phyloP scores from a whole-genome alignment of 1,140 invertebrate species.

The Apis cerana region DNA sequence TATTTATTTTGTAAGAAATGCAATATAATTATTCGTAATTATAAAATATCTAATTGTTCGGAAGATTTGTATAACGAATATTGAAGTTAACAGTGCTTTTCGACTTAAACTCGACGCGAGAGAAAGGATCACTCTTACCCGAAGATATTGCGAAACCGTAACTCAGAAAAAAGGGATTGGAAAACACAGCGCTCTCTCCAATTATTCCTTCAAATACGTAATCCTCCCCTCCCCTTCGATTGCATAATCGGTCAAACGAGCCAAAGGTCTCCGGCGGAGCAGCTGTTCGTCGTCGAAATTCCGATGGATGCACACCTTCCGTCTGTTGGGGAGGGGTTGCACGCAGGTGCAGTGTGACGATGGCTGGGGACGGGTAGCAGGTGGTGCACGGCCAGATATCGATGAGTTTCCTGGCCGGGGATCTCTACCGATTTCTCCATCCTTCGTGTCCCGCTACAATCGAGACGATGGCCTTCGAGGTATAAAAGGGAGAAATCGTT shows the following conservation, averaged over 20 bases:
- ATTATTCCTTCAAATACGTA: no score
- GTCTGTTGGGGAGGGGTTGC: constrained; percentile 35
- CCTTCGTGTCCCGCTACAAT: background rate
- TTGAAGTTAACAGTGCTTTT: no score
- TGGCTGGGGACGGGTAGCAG: constrained; percentile 44
- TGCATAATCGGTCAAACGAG: constrained; percentile 59
- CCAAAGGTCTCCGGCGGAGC: constrained; percentile 45
- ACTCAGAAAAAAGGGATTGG: no score
- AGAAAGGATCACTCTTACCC: no score
- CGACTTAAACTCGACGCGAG: no score
- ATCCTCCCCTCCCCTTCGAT: constrained; percentile 18
- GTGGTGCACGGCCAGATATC: constrained; percentile 56
- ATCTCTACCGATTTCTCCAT: constrained; percentile 32
- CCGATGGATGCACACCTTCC: constrained; percentile 44
- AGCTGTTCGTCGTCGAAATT: constrained; percentile 63
- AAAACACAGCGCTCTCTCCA: no score
- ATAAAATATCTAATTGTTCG: no score
- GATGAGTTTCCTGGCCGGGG: background rate
- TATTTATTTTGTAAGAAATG: no score
- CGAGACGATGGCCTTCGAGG: background rate
- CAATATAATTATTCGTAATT: no score
- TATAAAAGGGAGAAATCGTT: background rate
- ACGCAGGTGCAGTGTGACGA: constrained; percentile 67
- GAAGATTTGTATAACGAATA: no score
- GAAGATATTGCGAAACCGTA: no score